Evolutionary conservation across 2,888 invertebrate genomes (phyloP).

Genomic region (Gnatocerus cornutus): DNA sequence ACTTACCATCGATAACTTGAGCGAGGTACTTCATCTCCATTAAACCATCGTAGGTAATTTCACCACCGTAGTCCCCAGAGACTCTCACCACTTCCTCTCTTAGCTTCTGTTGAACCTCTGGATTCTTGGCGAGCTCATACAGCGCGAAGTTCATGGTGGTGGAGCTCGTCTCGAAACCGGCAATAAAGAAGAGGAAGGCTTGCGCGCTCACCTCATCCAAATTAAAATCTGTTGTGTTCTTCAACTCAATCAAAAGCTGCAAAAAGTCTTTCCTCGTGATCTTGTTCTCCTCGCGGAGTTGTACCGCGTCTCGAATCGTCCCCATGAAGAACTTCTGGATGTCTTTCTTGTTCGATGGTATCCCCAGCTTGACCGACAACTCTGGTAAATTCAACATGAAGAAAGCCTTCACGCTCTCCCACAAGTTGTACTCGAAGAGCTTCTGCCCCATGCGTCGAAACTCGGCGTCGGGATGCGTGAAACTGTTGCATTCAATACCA

Average conservation of each 20-base stretch:
- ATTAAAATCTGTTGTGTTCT: conserved; percentile 42
- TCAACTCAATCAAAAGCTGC: conserved; percentile 59
- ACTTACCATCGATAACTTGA: conserved; percentile 59
- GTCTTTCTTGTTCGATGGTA: conserved; percentile 50
- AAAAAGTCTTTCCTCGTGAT: conserved; percentile 58
- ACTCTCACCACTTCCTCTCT: conserved; percentile 67
- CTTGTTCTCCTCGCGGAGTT: conserved; percentile 57
- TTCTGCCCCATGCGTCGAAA: conserved; percentile 64
- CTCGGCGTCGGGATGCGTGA: conserved; percentile 68
- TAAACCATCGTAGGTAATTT: conserved; percentile 69
- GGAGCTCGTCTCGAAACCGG: conserved; percentile 77
- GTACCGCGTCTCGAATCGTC: conserved; percentile 59
- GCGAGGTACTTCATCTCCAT: conserved; percentile 71
- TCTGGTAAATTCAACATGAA: conserved; percentile 52
- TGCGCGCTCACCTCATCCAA: conserved; percentile 70
- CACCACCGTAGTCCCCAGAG: conserved; percentile 62
- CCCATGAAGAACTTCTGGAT: conserved; percentile 61
- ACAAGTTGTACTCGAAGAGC: conserved; percentile 59
- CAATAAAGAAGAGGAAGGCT: conserved; percentile 75
- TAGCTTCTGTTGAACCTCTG: conserved; percentile 69
- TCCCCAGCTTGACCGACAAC: conserved; percentile 48
- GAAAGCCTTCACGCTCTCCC: conserved; percentile 42
- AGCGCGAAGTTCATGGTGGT: conserved; percentile 74
- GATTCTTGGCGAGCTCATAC: conserved; percentile 72
- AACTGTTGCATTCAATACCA: conserved; percentile 75